Evolutionary conservation across 2,113 vertebrate genomes (phyloP), one percentile per base, ranked within the genome.

Genomic region (Bambusicola thoracicus): DNA sequence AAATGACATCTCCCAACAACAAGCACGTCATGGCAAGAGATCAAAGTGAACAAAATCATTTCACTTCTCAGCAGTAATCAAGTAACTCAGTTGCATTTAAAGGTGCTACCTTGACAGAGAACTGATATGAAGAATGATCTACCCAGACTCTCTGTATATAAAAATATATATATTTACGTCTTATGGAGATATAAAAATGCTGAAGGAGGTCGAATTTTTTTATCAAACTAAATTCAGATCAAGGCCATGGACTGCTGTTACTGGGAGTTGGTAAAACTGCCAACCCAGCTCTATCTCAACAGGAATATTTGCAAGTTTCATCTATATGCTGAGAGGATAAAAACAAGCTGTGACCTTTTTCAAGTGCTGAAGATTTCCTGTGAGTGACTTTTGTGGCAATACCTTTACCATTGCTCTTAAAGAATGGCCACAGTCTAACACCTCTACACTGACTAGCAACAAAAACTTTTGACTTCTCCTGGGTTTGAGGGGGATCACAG

Each of bases 121-220:
- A 46, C 1, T 24, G 18, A 40, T 32, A 13, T 61, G 40, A 76
- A 75, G 38, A 21, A 76, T 13, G 27, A 65, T 53, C 43, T 30
- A 3, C 0, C 0, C 17, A 72, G 30, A 21, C 21, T 72, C 38
- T 69, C 20, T n/a, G 13, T 11, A 2, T 78, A 1, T 16, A 8
- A 40, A 8, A 65, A 19, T n/a, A 63, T 13, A 41, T 20, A 70
- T 34, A n/a, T 27, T 55, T 76, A 34, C 4, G 19, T 82, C 59
- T 77, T 25, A 43, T 25, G 66, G 10, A 61, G 13, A 19, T 61
- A 20, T 0, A 58, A 41, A 61, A 81, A 78, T 53, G 25, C 19
- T 49, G 49, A 43, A 29, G 12, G 29, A 87, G 53, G 5, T 10
- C 19, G 48, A n/a, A 36, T 38, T 72, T 59, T 67, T 92, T 41